Percentiles rank a stretch among this genome's conserved stretches.
Evolutionary conservation across 2,888 invertebrate species (phyloP).

Genomic region (Scelioninae gen. 2): DNA sequence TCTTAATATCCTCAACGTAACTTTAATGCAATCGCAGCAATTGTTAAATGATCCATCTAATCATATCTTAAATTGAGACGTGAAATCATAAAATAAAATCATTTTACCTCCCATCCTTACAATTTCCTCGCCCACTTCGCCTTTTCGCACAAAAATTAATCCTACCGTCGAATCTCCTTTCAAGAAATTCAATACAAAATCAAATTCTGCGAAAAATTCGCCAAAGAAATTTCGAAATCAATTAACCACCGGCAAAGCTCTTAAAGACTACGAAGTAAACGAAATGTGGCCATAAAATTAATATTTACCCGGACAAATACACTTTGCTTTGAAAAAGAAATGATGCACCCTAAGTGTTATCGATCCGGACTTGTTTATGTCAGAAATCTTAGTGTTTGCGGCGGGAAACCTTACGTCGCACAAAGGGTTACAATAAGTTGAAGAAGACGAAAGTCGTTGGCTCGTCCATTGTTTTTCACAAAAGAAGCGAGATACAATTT

Average conservation of each 20-base stretch:
- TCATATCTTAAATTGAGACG: too few species aligned
- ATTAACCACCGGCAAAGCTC: conserved; percentile 3
- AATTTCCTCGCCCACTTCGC: too few species aligned
- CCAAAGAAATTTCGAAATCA: conserved; percentile 11
- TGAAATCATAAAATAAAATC: too few species aligned
- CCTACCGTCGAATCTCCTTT: too few species aligned
- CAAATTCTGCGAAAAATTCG: neutral
- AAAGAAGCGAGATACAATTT: conserved; percentile 20
- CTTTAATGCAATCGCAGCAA: too few species aligned
- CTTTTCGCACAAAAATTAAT: too few species aligned
- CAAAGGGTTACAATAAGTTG: conserved; percentile 59
- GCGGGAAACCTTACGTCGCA: conserved; percentile 42
- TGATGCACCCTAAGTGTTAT: conserved; percentile 49
- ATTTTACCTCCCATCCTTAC: too few species aligned
- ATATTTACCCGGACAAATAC: conserved; percentile 37
- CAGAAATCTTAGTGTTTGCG: conserved; percentile 36
- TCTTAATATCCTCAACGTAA: too few species aligned
- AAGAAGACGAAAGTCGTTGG: conserved; percentile 40
- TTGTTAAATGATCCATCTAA: too few species aligned
- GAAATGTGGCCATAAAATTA: conserved; percentile 18
- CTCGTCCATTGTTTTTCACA: conserved; percentile 33
- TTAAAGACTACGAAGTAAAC: neutral
- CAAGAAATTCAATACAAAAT: too few species aligned
- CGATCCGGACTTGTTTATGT: conserved; percentile 45
- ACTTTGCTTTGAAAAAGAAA: conserved; percentile 17